Percentiles rank a stretch among this genome's conserved stretches.
Conservation (phyloP, 2,113 vertebrate species). For the Lophochroa leadbeateri region DNA sequence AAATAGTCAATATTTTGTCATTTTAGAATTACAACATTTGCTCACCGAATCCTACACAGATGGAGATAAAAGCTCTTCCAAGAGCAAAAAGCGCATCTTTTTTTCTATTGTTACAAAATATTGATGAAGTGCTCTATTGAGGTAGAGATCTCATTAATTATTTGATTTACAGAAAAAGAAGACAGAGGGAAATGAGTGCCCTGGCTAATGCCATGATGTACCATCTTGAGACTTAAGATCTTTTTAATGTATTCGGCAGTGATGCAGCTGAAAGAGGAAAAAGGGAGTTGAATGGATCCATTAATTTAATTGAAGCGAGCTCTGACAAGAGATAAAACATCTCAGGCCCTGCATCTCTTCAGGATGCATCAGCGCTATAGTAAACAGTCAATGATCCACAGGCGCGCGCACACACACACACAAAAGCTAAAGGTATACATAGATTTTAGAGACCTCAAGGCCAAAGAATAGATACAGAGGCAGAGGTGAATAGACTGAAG, state of each 20-base stretch:
- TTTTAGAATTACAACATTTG: constrained; percentile 72
- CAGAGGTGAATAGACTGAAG: constrained; percentile 84
- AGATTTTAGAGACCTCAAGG: constrained; percentile 87
- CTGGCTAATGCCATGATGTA: constrained; percentile 90
- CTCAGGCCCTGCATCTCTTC: constrained; percentile 88
- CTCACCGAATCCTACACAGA: constrained; percentile 61
- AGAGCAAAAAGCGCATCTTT: constrained; percentile 62
- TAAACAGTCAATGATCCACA: constrained; percentile 91
- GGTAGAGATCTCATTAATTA: constrained; percentile 87
- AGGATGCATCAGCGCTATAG: constrained; percentile 84
- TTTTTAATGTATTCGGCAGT: constrained; percentile 96
- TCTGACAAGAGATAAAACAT: constrained; percentile 97
- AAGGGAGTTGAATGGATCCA: constrained; percentile 96
- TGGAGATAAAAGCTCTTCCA: constrained; percentile 75
- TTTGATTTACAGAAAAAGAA: constrained; percentile 85
- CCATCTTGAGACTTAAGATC: constrained; percentile 98
- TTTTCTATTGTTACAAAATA: constrained; percentile 76
- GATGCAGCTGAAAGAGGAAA: constrained; percentile 90
- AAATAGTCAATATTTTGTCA: constrained; percentile 78
- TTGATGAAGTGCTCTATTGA: constrained; percentile 78
- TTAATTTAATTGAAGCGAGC: constrained; percentile 99
- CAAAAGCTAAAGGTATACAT: not conserved
- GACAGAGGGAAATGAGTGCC: constrained; percentile 81
- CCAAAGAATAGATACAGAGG: constrained; percentile 82
- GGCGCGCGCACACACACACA: not conserved